Evolutionary conservation across 92 coral and sea anemone species (phyloP).

Genomic region (Siderastrea siderea): DNA sequence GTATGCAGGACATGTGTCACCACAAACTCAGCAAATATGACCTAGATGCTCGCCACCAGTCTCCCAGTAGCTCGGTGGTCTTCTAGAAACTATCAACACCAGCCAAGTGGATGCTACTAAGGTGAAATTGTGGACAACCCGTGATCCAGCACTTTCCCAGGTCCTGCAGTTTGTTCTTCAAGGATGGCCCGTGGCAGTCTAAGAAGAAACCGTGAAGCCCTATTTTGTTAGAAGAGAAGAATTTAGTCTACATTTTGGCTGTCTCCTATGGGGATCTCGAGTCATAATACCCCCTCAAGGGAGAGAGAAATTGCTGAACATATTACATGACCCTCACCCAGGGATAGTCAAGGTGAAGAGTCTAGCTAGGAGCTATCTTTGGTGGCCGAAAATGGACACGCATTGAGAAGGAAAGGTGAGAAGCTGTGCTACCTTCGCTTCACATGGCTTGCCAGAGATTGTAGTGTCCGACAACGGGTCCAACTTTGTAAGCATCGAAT

Average conservation of each 20-base stretch:
- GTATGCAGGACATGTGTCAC: no score
- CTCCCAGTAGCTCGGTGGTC: no score
- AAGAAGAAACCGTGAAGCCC: background rate
- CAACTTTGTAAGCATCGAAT: constrained; percentile 9
- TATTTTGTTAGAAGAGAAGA: background rate
- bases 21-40: no score
- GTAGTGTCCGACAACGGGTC: constrained; percentile 41
- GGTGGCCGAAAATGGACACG: constrained; percentile 39
- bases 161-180: background rate
- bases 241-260: background rate
- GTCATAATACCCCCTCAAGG: background rate
- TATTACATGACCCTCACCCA: no score
- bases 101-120: background rate
- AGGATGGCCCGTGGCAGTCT: no score
- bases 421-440: constrained; percentile 10
- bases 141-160: background rate
- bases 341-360: constrained; percentile 16
- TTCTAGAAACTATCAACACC: background rate
- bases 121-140: constrained; percentile 1
- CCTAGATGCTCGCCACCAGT: no score
- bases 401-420: background rate
- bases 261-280: background rate
- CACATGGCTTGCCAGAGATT: constrained; percentile 45
- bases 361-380: constrained; percentile 11
- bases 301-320: no score